Evolutionary conservation across 1,140 invertebrate species (phyloP).

Genomic region (Choristoneura fumiferana): DNA sequence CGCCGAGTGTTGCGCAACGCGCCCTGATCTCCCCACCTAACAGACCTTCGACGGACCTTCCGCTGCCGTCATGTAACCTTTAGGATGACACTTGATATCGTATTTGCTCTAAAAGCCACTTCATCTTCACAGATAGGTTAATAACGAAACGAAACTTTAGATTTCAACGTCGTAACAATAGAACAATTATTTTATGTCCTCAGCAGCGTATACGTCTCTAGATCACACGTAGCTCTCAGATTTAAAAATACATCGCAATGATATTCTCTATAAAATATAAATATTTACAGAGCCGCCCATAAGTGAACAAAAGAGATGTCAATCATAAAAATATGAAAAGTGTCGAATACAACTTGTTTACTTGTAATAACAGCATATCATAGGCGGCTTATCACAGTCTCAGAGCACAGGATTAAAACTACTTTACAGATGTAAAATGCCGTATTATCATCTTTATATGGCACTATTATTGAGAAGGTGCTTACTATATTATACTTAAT

Average conservation of each 20-base stretch:
- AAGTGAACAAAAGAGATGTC: not conserved
- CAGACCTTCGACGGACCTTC: conserved; percentile 44
- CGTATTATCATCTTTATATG: no score
- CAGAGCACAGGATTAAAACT: not conserved
- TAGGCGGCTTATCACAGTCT: not conserved
- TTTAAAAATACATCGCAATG: no score
- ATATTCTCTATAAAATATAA: no score
- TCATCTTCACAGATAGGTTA: not conserved
- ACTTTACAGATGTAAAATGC: not conserved
- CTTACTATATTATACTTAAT: no score
- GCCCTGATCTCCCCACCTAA: conserved; percentile 29
- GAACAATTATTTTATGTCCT: no score
- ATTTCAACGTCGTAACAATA: not conserved
- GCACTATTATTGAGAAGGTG: no score
- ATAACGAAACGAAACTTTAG: not conserved
- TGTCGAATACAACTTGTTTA: not conserved
- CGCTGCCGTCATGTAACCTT: conserved; percentile 27
- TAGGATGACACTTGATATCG: conserved; percentile 5
- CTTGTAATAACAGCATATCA: not conserved
- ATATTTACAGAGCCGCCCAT: no score
- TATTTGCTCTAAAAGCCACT: conserved; percentile 7
- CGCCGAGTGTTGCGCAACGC: conserved; percentile 67
- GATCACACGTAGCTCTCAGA: no score
- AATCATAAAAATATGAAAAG: not conserved
- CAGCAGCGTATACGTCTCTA: no score